Percentiles rank a stretch among this genome's conserved stretches.
Evolutionary conservation across 23 tunicate genomes (phyloP).

Genomic region (Styela plicata): DNA sequence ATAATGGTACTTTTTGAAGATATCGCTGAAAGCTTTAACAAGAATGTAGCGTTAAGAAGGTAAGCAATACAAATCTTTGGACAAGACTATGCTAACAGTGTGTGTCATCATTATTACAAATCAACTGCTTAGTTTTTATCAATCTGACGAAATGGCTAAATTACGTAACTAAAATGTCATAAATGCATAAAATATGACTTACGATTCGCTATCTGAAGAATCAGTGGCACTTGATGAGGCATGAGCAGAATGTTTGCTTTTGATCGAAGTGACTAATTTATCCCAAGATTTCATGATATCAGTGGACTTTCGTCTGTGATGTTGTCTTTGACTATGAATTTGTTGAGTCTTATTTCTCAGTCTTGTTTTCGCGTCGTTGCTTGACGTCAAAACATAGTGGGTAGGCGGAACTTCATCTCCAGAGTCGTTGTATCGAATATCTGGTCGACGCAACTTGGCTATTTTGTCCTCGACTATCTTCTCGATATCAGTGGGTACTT

Average conservation of each 20-base stretch:
- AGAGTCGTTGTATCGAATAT: constrained; percentile 8
- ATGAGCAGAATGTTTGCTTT: not conserved
- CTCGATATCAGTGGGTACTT: constrained; percentile 40
- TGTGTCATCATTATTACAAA: no score
- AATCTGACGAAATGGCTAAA: no score
- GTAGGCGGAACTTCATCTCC: constrained; percentile 8
- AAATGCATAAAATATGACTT: not conserved
- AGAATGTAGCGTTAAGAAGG: no score
- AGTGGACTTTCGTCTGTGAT: constrained; percentile 15
- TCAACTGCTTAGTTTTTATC: no score
- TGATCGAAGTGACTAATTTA: constrained; percentile 9
- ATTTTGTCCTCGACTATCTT: constrained; percentile 38
- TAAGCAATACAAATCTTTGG: no score
- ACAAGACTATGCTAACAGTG: no score
- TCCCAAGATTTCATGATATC: constrained; percentile 37
- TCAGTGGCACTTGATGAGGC: not conserved
- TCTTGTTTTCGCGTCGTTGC: constrained; percentile 3
- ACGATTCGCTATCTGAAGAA: constrained; percentile 12
- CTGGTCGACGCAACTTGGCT: constrained; percentile 21
- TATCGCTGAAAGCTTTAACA: no score
- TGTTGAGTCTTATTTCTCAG: not conserved
- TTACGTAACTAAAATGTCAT: not conserved
- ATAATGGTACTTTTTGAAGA: no score
- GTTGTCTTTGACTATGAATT: not conserved
- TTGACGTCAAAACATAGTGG: constrained; percentile 5